phyloP scores from a whole-genome alignment of 1,140 invertebrate genomes.

The Leptoteleia sp. region DNA sequence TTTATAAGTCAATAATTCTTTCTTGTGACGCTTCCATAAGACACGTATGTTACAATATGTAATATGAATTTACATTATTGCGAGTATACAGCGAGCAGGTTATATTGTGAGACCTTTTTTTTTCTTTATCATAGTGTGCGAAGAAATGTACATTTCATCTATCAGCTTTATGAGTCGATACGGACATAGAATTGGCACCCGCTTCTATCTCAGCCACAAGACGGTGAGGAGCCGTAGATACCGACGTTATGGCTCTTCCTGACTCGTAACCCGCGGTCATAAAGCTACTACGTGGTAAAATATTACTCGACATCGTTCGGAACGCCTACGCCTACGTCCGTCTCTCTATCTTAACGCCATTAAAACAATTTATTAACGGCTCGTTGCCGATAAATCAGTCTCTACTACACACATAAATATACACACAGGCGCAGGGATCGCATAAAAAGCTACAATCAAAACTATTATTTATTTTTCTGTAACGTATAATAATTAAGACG shows the following conservation, averaged over 20 bases:
- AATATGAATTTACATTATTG: too few relatives aligned
- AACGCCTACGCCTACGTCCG: constrained; percentile 74
- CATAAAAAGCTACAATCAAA: constrained; percentile 21
- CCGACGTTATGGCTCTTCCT: constrained; percentile 79
- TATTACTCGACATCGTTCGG: constrained; percentile 73
- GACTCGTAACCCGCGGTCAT: constrained; percentile 80
- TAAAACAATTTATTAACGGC: constrained; percentile 80
- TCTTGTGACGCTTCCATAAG: too few relatives aligned
- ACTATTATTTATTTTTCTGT: not conserved
- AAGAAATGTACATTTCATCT: constrained; percentile 47
- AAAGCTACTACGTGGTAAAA: constrained; percentile 80
- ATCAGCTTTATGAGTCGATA: constrained; percentile 76
- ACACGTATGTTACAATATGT: too few relatives aligned
- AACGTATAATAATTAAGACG: too few relatives aligned
- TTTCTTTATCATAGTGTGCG: constrained; percentile 2
- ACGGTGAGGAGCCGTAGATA: constrained; percentile 55
- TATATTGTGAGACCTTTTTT: too few relatives aligned
- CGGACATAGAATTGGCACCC: constrained; percentile 76
- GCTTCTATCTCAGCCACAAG: constrained; percentile 71
- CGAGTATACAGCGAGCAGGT: too few relatives aligned
- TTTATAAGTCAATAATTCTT: too few relatives aligned
- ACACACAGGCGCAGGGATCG: not conserved
- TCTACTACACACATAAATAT: constrained; percentile 21
- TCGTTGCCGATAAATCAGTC: constrained; percentile 76
- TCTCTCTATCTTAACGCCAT: constrained; percentile 79